Base-by-base conservation (phyloP, 2,797 vertebrate species). In the Scarus forsteni region DNA sequence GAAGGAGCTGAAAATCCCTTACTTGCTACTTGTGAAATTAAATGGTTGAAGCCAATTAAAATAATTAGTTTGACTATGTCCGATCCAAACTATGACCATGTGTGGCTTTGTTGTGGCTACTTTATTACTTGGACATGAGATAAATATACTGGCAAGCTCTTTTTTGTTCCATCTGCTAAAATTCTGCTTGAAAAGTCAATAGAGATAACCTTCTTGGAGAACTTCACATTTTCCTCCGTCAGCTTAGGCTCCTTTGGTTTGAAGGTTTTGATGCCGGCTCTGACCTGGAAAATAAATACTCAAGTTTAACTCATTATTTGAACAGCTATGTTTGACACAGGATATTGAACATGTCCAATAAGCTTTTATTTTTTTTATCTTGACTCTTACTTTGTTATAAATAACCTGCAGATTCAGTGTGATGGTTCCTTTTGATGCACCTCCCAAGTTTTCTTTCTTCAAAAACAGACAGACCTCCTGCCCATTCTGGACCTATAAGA, bases 381-480 rank as follows among this genome's bases (percentile, higher is more conserved):
- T 44, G 43, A 56, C 64, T 85, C 94, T 96, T 94, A 99, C 98
- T 73, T 95, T 95, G 90, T 99, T 99, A 85, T 95, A 99, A 43
- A 98, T 91, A 46, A 99, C 88, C 8, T 96, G 96, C 88, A 99
- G 80, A 77, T 95, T 95, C 89, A 99, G 88, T 62, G 96, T 96
- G 91, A 99, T 93, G 42, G 91, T 94, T 89, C 98, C 98, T 93
- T 99, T 99, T 50, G 94, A 93, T 35, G 85, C 77, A 73, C 83
- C 83, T 57, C 92, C 94, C 91, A 99, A 91, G 81, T 96, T 92
- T 89, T 98, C 97, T 89, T 97, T 98, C 92, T 99, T 99, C 87
- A 99, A 68, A 0, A 88, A 72, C n/a, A 94, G 93, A 85, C 93
- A 94, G 55, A 92, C 92, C 88, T 93, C 91, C 79, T 97, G 95